phyloP scores from a whole-genome alignment of 1,140 invertebrate species.

The Reticulitermes speratus region DNA sequence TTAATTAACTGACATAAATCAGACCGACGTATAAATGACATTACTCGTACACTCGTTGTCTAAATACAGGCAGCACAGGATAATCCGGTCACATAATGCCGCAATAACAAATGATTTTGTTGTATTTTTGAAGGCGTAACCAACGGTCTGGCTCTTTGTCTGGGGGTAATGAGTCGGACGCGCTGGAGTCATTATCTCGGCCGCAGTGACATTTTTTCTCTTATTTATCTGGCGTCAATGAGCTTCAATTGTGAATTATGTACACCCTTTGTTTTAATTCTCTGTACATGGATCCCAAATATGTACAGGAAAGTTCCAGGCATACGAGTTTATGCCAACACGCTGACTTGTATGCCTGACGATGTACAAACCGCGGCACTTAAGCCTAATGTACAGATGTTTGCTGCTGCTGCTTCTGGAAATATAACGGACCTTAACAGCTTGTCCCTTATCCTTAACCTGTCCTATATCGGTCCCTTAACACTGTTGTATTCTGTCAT shows the following conservation, averaged over 20 bases:
- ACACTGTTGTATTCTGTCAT: no score
- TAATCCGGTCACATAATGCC: neutral
- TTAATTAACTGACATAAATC: slow-evolving; percentile 5
- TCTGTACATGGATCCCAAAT: neutral
- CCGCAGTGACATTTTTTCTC: neutral
- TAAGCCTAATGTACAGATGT: neutral
- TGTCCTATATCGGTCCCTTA: no score
- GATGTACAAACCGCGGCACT: neutral
- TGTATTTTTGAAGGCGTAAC: neutral
- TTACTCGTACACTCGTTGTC: neutral
- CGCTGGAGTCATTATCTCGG: neutral
- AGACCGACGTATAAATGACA: neutral
- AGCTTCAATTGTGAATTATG: neutral
- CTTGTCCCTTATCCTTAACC: no score
- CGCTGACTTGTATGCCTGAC: neutral
- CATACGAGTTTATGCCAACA: neutral
- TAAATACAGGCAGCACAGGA: neutral
- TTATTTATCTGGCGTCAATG: neutral
- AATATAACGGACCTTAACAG: no score
- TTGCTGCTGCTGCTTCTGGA: no score
- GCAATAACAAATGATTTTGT: neutral
- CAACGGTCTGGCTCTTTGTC: neutral
- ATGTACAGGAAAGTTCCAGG: neutral
- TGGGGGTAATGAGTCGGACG: neutral
- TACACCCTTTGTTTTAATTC: neutral